A percentile compares a stretch with the other conserved stretches of the same genome.
phyloP scores from a whole-genome alignment of 1,140 invertebrate species.

The Bilobella aurantiaca region DNA sequence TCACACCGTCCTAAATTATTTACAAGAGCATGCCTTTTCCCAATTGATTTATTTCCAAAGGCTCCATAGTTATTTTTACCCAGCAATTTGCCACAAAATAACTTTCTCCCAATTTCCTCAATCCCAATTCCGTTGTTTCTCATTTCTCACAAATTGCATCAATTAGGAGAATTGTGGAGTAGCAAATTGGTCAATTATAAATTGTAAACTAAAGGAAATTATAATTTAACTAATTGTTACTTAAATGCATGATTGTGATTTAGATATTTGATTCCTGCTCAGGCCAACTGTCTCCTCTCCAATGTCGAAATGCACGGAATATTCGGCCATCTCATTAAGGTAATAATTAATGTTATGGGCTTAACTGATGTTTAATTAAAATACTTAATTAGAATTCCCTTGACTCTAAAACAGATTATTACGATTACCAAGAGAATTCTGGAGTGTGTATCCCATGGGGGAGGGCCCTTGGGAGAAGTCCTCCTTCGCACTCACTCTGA shows the following conservation, averaged over 20 bases:
- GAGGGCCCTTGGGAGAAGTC: slow-evolving; percentile 19
- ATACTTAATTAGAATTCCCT: background rate
- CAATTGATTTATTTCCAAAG: too few relatives aligned
- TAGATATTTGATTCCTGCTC: slow-evolving; percentile 33
- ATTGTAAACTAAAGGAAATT: background rate
- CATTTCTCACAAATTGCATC: too few relatives aligned
- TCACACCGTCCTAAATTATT: too few relatives aligned
- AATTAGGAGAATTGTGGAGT: too few relatives aligned
- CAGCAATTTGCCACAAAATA: too few relatives aligned
- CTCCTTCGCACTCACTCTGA: slow-evolving; percentile 30
- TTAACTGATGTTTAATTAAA: background rate
- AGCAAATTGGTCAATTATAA: background rate
- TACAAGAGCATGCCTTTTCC: too few relatives aligned
- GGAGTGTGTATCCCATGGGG: slow-evolving; percentile 27
- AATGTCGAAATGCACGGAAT: slow-evolving; percentile 31
- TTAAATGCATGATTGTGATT: slow-evolving; percentile 14
- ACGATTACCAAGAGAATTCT: slow-evolving; percentile 32
- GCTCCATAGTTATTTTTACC: too few relatives aligned
- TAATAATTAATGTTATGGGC: slow-evolving; percentile 13
- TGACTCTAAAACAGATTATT: slow-evolving; percentile 23
- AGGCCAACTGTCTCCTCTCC: slow-evolving; percentile 27
- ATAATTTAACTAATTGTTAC: background rate
- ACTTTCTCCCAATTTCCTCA: too few relatives aligned
- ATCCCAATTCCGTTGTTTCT: too few relatives aligned
- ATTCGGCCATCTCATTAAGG: slow-evolving; percentile 31